Evolutionary conservation across 2,797 vertebrate genomes (phyloP).

Genomic region (Silurus aristotelis): DNA sequence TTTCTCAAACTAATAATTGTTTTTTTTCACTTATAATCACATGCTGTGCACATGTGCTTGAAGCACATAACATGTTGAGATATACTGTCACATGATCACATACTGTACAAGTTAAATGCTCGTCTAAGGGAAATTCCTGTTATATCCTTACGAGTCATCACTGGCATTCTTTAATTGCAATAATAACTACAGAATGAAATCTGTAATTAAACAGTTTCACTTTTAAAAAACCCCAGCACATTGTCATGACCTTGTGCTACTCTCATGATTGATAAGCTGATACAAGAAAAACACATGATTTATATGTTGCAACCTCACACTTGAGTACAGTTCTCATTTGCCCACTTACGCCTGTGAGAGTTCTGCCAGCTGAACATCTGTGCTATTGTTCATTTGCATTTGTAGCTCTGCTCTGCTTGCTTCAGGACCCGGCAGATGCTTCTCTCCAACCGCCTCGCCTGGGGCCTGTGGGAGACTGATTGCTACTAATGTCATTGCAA

Average conservation of each 20-base stretch:
- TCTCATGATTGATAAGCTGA: not conserved
- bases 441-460: conserved; percentile 35
- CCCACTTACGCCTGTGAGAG: conserved; percentile 17
- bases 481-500: conserved; percentile 46
- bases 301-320: conserved; percentile 10
- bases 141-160: not conserved
- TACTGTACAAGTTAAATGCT: not conserved
- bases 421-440: conserved; percentile 44
- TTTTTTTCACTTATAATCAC: not conserved
- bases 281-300: not conserved
- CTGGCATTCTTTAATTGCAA: not conserved
- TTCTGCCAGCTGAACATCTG: conserved; percentile 41
- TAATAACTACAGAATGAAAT: not conserved
- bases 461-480: conserved; percentile 32
- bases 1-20: not conserved
- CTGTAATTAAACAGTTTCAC: not conserved
- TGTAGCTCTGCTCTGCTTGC: conserved; percentile 39
- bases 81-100: not conserved
- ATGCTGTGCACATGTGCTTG: not conserved
- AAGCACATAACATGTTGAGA: not conserved
- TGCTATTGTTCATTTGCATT: conserved; percentile 43
- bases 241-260: not conserved
- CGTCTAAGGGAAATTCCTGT: not conserved
- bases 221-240: not conserved
- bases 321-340: conserved; percentile 17